Conservation (phyloP, 2,797 vertebrate genomes). For the Peromyscus melanophrys region DNA sequence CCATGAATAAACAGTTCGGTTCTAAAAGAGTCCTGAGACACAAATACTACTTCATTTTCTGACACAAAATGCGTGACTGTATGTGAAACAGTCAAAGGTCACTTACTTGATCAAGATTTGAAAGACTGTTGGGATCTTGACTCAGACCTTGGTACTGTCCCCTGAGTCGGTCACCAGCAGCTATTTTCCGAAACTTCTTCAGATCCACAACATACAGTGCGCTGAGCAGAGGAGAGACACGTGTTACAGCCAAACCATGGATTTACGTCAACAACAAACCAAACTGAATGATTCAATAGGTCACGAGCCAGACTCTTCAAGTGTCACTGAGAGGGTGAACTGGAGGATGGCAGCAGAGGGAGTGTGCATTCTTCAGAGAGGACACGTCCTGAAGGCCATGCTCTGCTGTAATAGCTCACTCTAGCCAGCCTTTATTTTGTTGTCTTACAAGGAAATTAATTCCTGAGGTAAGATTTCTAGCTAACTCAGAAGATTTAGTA, state of each 20-base stretch:
- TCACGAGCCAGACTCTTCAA: neutral
- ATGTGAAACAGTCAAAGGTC: neutral
- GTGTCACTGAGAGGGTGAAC: slow-evolving; percentile 17
- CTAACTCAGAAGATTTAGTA: slow-evolving; percentile 45
- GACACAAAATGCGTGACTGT: neutral
- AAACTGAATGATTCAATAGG: neutral
- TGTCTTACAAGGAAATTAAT: slow-evolving; percentile 61
- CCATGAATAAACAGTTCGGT: neutral
- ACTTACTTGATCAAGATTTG: slow-evolving; percentile 98
- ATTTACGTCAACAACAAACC: neutral
- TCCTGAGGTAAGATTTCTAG: slow-evolving; percentile 51
- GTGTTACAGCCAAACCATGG: slow-evolving; percentile 65
- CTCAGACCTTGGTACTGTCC: slow-evolving; percentile 99
- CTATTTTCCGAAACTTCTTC: slow-evolving; percentile 99
- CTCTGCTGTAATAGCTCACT: slow-evolving; percentile 11
- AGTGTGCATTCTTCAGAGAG: rapidly evolving
- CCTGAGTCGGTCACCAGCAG: slow-evolving; percentile 97
- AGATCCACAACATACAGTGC: slow-evolving; percentile 98
- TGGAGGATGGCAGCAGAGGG: neutral
- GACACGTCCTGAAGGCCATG: neutral
- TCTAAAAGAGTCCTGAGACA: neutral
- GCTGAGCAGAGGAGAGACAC: slow-evolving; percentile 87
- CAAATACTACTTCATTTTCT: slow-evolving; percentile 23
- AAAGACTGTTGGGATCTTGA: slow-evolving; percentile 99
- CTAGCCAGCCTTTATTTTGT: slow-evolving; percentile 60